Percentiles rank a stretch among this genome's conserved stretches.
phyloP scores from a whole-genome alignment of 2,113 vertebrate genomes.

The Daubentonia madagascariensis region DNA sequence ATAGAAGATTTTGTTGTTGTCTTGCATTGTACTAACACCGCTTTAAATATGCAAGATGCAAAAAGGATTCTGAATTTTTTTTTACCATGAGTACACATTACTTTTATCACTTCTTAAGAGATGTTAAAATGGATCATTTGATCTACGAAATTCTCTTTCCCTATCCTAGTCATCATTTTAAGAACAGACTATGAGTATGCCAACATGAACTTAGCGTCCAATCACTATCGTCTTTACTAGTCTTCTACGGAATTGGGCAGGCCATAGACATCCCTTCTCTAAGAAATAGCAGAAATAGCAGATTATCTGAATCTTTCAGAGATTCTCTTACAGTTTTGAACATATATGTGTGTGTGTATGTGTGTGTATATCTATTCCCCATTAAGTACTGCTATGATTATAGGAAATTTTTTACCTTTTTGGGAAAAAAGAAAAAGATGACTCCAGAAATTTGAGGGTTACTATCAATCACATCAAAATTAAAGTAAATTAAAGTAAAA shows the following conservation, averaged over 20 bases:
- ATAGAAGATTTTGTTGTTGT: background rate
- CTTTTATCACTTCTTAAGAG: background rate
- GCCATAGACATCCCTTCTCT: background rate
- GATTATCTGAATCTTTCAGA: background rate
- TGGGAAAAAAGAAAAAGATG: background rate
- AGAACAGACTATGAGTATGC: background rate
- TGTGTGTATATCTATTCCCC: background rate
- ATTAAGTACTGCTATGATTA: background rate
- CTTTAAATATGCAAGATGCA: background rate
- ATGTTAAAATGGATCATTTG: background rate
- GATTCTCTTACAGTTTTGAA: background rate
- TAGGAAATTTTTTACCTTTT: background rate
- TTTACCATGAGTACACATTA: background rate
- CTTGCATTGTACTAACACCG: background rate
- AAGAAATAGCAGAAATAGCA: background rate
- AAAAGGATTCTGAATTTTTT: background rate
- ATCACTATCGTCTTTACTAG: background rate
- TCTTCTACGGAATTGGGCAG: background rate
- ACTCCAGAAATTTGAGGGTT: background rate
- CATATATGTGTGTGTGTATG: no score
- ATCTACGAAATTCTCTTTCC: constrained; percentile 4
- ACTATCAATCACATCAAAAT: background rate
- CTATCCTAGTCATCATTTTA: background rate
- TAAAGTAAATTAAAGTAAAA: background rate
- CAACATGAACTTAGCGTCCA: background rate